Conservation (phyloP, 1,140 invertebrate species). For the Muscidifurax raptorellus region DNA sequence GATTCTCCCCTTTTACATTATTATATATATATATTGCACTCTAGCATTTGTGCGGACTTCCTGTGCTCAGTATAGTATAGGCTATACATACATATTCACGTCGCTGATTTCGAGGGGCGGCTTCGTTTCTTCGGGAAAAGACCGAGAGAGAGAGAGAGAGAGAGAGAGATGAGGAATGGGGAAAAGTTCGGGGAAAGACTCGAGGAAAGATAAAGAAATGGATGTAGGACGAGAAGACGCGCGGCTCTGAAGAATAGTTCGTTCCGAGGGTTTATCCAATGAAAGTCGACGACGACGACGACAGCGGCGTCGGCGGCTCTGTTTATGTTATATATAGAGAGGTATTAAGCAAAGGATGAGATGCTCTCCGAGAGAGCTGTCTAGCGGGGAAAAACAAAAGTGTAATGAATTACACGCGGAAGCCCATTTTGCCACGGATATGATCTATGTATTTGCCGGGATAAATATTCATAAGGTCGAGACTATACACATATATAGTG, state of each 20-base stretch:
- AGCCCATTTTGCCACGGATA: neutral
- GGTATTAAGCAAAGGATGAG: neutral
- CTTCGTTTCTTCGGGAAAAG: neutral
- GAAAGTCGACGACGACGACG: neutral
- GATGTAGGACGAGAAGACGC: neutral
- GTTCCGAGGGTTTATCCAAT: constrained; percentile 18
- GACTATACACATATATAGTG: neutral
- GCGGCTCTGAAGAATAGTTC: constrained; percentile 17
- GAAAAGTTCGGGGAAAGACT: neutral
- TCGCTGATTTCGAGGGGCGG: neutral
- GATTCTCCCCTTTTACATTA: neutral
- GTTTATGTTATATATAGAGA: neutral
- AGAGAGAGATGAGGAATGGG: neutral
- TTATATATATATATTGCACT: neutral
- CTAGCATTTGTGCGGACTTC: neutral
- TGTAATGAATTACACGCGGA: constrained; percentile 17
- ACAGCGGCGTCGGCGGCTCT: neutral
- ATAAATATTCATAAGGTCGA: constrained; percentile 15
- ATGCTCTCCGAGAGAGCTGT: neutral
- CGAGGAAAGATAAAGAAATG: constrained; percentile 27
- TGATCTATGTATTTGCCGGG: neutral
- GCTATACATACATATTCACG: neutral
- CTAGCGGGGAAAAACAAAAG: constrained; percentile 6
- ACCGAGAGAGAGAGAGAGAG: neutral
- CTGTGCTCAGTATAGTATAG: neutral